Base-by-base conservation (phyloP, 30 jellyfish, hydroid and myxozoan species). In the Calvadosia cruxmelitensis region DNA sequence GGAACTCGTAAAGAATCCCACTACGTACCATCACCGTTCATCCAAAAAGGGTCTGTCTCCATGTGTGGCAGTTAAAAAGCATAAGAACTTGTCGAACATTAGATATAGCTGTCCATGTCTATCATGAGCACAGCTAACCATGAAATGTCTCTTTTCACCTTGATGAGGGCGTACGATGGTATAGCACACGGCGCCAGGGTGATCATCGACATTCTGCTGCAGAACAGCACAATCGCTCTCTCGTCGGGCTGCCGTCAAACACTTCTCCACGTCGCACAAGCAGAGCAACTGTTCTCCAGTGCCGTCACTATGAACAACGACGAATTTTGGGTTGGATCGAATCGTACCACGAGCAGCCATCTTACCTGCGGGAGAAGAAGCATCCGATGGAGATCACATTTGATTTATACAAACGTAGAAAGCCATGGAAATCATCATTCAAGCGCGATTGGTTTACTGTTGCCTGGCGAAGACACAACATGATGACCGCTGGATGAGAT, bases 211-310 rank as follows among this genome's bases (percentile, higher is more conserved):
- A 28, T 35, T 78, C 0, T 83, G 49, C 57, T 74, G 31, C 34
- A 86, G 31, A 52, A 86, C 80, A 0, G 94, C 96, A 36, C 42
- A 67, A 0, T 31, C 1, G 0, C 86, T 78, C 15, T 74, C 79
- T 20, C 63, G 32, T 50, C 75, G 76, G 0, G 90, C 94, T 7
- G 51, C 66, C 27, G 36, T 49, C 64, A 86, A 24, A 27, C 28
- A 76, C 25, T 65, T 50, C 30, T 66, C 73, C 7, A 79, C 34
- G 42, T 70, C 85, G 32, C 52, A 68, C 23, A 68, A 28, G 12
- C 70, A 77, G 48, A 86, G 50, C 0, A 79, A 66, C 53, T 86
- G 94, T 73, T 86, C 96, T 3, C 93, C 96, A 57, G 85, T 71
- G 29, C 96, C 94, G 48, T 86, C 96, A 52, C 77, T 64, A 42